phyloP scores from a whole-genome alignment of 1,140 invertebrate species.

The Psilanteris sp. region DNA sequence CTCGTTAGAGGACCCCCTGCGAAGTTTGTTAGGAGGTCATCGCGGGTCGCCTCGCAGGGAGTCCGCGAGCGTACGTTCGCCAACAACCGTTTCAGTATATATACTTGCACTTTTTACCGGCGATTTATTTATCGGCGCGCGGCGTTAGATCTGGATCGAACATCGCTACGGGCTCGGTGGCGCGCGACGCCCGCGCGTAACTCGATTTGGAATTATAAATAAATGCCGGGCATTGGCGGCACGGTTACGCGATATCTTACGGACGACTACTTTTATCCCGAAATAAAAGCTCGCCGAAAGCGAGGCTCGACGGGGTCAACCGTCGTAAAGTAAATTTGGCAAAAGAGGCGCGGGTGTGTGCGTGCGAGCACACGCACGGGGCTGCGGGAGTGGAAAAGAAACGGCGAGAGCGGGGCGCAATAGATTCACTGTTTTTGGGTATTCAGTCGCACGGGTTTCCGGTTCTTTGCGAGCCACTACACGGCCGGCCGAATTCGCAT shows the following conservation, averaged over 20 bases:
- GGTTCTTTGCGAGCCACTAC: slow-evolving; percentile 41
- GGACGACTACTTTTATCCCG: slow-evolving; percentile 1
- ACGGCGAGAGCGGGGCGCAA: slow-evolving; percentile 53
- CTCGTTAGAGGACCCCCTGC: slow-evolving; percentile 79
- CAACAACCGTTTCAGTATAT: slow-evolving; percentile 60
- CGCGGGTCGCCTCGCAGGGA: slow-evolving; percentile 76
- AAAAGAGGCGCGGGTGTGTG: slow-evolving; percentile 2
- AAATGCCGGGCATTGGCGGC: slow-evolving; percentile 3
- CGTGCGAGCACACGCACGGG: not conserved
- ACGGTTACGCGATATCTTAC: slow-evolving; percentile 12
- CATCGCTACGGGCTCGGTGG: slow-evolving; percentile 41
- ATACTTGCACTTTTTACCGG: slow-evolving; percentile 14
- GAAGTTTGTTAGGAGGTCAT: slow-evolving; percentile 75
- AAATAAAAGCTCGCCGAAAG: slow-evolving; percentile 23
- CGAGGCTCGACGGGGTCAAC: slow-evolving; percentile 25
- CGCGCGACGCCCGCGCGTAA: slow-evolving; percentile 21
- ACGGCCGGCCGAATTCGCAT: slow-evolving; percentile 10
- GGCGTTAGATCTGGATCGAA: slow-evolving; percentile 67
- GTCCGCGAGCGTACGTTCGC: slow-evolving; percentile 75
- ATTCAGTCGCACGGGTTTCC: slow-evolving; percentile 69
- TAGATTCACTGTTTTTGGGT: slow-evolving; percentile 73
- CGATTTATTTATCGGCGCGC: slow-evolving; percentile 74
- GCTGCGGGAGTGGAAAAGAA: not conserved
- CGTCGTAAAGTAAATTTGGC: slow-evolving; percentile 31
- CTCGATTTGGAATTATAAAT: slow-evolving; percentile 38